Evolutionary conservation across 2,888 invertebrate genomes (phyloP).

Genomic region (Apomyelois bistriatella): DNA sequence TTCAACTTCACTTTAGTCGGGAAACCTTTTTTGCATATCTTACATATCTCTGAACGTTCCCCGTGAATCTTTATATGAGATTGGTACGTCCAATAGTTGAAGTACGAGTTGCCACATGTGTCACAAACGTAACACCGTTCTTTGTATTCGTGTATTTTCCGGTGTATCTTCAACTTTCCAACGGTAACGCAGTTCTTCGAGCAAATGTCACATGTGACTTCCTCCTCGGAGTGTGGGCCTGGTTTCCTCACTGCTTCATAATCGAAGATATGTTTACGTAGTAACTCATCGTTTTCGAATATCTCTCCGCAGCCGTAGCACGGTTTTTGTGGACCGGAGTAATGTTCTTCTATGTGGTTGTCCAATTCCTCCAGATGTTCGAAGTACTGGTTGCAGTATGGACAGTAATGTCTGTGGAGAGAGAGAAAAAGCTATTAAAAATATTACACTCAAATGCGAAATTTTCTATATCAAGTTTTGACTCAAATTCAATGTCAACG

Average conservation of each 20-base stretch:
- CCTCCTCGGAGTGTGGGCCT: slow-evolving; percentile 13
- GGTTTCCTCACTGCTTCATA: slow-evolving; percentile 14
- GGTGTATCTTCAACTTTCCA: slow-evolving; percentile 15
- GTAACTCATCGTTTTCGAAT: slow-evolving; percentile 12
- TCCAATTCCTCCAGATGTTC: slow-evolving; percentile 15
- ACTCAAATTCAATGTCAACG: too few relatives aligned
- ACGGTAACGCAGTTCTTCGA: slow-evolving; percentile 13
- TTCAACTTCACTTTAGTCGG: slow-evolving; percentile 26
- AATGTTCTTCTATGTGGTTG: slow-evolving; percentile 19
- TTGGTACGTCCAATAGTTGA: slow-evolving; percentile 17
- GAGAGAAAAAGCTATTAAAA: neutral
- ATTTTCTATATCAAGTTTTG: too few relatives aligned
- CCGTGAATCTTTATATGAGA: slow-evolving; percentile 22
- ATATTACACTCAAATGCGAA: too few relatives aligned
- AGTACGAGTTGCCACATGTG: slow-evolving; percentile 24
- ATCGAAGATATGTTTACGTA: slow-evolving; percentile 17
- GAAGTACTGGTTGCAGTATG: slow-evolving; percentile 25
- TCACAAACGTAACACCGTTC: slow-evolving; percentile 22
- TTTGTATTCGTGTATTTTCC: slow-evolving; percentile 29
- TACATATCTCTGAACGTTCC: slow-evolving; percentile 27
- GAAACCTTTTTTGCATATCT: slow-evolving; percentile 40
- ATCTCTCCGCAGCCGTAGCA: slow-evolving; percentile 22
- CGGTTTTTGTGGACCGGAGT: neutral
- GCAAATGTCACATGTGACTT: slow-evolving; percentile 18
- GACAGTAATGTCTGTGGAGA: slow-evolving; percentile 35